Evolutionary conservation across 2,797 vertebrate genomes (phyloP), one percentile per base, ranked within the genome.

Genomic region (Phoxinus dragarum): DNA sequence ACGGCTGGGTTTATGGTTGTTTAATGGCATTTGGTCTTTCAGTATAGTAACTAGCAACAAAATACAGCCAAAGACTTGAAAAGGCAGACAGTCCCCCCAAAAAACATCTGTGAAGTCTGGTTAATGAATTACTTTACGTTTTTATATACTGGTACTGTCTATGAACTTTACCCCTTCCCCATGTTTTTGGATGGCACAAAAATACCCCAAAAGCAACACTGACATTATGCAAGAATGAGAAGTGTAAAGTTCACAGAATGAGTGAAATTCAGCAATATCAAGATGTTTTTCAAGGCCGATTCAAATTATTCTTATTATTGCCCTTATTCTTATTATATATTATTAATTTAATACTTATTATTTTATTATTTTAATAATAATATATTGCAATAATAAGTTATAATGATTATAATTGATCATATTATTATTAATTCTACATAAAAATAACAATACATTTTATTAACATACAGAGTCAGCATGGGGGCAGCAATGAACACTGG

Each of bases 141-240:
- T n/a, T n/a, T n/a, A n/a, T n/a, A n/a, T n/a, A n/a, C n/a, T n/a
- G n/a, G n/a, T n/a, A n/a, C n/a, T n/a, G n/a, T n/a, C n/a, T n/a
- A 91, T 90, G 31, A 88, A 11, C 16, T 59, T 11, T 17, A n/a
- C 36, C 47, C 54, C 64, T 12, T 12, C 27, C n/a, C 40, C 44
- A 6, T 68, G 6, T 42, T 56, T 54, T 19, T 36, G 73, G 66
- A 44, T 71, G 49, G 16, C 11, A 67, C 59, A 49, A 42, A 67
- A 49, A 66, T n/a, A 47, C 11, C 27, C 69, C 36, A 12, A 72
- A 31, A 27, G 67, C 23, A 73, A 49, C 40, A 49, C 31, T 38
- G 27, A 6, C 16, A 49, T 49, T 49, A 6, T 73, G 40, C 38
- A 82, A 73, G 52, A 73, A 38, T 6, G 21, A 54, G 14, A n/a